Base-by-base conservation (phyloP, 37 sponge, comb jelly and placozoan species). In the Tethya wilhelma region DNA sequence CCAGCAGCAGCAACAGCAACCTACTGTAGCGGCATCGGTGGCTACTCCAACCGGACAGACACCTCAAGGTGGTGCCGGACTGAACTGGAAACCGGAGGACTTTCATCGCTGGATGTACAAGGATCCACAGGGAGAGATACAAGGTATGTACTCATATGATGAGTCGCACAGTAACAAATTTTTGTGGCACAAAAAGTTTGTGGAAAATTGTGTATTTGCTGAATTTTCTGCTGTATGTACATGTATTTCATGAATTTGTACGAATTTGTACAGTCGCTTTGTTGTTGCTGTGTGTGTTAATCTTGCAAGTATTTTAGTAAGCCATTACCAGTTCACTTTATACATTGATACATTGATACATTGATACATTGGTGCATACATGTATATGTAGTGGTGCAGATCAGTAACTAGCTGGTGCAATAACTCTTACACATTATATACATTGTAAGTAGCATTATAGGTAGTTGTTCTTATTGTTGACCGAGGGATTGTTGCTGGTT, bases 51-150 rank as follows among this genome's bases (percentile, higher is more conserved):
- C 39, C 41, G n/a, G n/a, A n/a, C 2, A 39, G 20, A 44, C 69
- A 38, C 1, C 70, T 29, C n/a, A n/a, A n/a, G n/a, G n/a, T n/a
- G n/a, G n/a, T n/a, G 26, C 4, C 2, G 53, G 0, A 1, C 45
- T 25, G 43, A 5, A 40, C 1, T 29, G 56, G 4, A 44, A 44
- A 3, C 73, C 49, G 0, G 89, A 38, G 12, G 91, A 81, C 38
- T 26, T 81, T 19, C 12, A 77, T 59, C 78, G 56, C 30, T 94
- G 94, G 94, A 44, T 70, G 17, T 94, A 94, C 53, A 63, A 74
- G 64, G 94, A 94, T 64, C 94, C 94, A 8, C 91, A 94, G 75
- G 84, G 88, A 34, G 81, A 87, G 7, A 64, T 82, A 19, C 94
- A 94, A 59, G 93, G 93, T 88, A 32, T 29, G 62, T 63, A 22